Evolutionary conservation across 2,113 vertebrate genomes (phyloP).

Genomic region (Sapayoa aenigma): DNA sequence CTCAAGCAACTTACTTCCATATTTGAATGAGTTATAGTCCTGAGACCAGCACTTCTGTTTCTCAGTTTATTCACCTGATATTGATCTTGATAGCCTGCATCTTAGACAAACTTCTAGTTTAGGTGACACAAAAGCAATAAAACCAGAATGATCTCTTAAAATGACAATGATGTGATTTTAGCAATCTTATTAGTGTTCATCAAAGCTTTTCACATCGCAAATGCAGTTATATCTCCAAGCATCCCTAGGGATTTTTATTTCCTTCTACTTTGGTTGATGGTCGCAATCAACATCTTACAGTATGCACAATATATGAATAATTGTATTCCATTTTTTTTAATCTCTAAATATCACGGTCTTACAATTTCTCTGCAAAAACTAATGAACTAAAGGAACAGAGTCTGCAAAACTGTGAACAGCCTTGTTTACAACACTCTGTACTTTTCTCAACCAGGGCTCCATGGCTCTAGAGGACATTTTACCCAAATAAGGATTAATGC

Average conservation of each 20-base stretch:
- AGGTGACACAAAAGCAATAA: not conserved
- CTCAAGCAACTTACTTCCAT: not conserved
- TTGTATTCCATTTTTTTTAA: not conserved
- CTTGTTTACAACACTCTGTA: too few relatives aligned
- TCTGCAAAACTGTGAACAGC: not conserved
- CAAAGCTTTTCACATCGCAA: not conserved
- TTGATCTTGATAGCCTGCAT: not conserved
- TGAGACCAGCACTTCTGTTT: not conserved
- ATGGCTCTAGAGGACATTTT: not conserved
- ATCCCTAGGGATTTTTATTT: not conserved
- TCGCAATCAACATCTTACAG: not conserved
- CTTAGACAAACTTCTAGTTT: not conserved
- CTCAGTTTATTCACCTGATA: not conserved
- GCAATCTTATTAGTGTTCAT: not conserved
- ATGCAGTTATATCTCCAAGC: not conserved
- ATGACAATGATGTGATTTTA: not conserved
- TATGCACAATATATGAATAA: not conserved
- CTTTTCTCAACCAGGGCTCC: not conserved
- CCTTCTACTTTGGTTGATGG: not conserved
- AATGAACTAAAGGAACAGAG: not conserved
- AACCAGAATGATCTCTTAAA: not conserved
- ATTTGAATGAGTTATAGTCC: not conserved
- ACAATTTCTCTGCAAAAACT: not conserved
- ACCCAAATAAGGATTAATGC: not conserved
- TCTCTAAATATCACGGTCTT: accelerated